phyloP scores from a whole-genome alignment of 2,888 invertebrate species.

The Achlya flavicornis region DNA sequence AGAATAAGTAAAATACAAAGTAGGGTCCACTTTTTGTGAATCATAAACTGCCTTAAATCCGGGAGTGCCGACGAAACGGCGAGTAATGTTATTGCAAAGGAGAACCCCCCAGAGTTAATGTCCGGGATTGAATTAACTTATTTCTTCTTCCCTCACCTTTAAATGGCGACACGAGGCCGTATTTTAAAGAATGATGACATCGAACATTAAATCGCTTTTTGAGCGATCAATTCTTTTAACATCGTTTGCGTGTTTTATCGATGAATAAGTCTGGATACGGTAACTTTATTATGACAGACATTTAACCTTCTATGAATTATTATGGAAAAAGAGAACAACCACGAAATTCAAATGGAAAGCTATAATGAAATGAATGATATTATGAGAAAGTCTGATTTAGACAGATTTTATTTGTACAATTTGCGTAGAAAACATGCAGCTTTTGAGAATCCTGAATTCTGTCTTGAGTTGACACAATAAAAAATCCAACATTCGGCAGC shows the following conservation, averaged over 20 bases:
- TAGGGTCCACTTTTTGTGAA: slow-evolving; percentile 5
- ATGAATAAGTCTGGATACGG: background rate
- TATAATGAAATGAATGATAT: too few species aligned
- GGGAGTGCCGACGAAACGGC: slow-evolving; percentile 2
- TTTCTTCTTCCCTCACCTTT: background rate
- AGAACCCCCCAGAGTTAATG: slow-evolving; percentile 11
- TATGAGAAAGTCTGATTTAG: background rate
- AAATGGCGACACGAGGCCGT: background rate
- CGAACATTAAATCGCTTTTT: background rate
- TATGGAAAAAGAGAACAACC: too few species aligned
- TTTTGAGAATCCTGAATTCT: background rate
- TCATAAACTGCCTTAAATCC: slow-evolving; percentile 9
- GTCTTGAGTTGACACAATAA: background rate
- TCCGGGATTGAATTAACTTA: slow-evolving; percentile 11
- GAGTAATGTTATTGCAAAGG: slow-evolving; percentile 10
- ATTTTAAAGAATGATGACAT: background rate
- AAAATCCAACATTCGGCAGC: background rate
- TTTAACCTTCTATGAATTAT: too few species aligned
- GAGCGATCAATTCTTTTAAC: background rate
- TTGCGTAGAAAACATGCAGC: background rate
- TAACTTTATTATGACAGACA: too few species aligned
- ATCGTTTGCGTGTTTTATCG: background rate
- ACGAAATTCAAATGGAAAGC: too few species aligned
- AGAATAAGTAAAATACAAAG: slow-evolving; percentile 6
- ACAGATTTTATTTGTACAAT: background rate